A percentile compares a stretch with the other conserved stretches of the same genome.
Evolutionary conservation across 2,797 vertebrate genomes (phyloP).

Genomic region (Chloroceryle amazona): DNA sequence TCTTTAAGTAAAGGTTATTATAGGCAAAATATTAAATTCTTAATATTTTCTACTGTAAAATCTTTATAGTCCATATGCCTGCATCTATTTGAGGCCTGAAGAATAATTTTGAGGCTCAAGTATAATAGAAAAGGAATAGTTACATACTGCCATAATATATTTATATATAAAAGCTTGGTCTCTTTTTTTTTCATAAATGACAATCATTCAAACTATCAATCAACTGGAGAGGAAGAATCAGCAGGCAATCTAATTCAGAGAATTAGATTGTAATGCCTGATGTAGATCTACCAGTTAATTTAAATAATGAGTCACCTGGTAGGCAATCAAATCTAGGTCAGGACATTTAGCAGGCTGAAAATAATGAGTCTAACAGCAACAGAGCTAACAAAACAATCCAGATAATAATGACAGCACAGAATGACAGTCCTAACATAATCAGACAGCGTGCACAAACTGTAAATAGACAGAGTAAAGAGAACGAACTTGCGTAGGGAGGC

Average conservation of each 20-base stretch:
- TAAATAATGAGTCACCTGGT: slow-evolving; percentile 77
- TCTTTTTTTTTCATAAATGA: neutral
- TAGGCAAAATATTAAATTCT: neutral
- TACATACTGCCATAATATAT: neutral
- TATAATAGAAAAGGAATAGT: neutral
- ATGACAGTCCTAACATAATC: slow-evolving; percentile 65
- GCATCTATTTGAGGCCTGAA: neutral
- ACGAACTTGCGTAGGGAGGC: slow-evolving; percentile 29
- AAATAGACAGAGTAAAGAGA: slow-evolving; percentile 65
- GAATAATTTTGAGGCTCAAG: neutral
- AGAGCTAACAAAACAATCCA: slow-evolving; percentile 70
- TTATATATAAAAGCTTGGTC: neutral
- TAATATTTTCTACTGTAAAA: neutral
- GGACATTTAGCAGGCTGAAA: slow-evolving; percentile 72
- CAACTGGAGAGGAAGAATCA: slow-evolving; percentile 64
- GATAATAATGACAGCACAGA: slow-evolving; percentile 65
- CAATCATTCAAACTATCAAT: slow-evolving; percentile 55
- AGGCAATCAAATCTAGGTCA: slow-evolving; percentile 77
- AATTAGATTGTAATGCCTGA: slow-evolving; percentile 66
- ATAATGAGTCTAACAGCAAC: slow-evolving; percentile 72
- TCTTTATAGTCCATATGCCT: neutral
- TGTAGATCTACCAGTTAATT: slow-evolving; percentile 72
- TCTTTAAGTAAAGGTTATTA: neutral
- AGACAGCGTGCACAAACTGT: slow-evolving; percentile 57
- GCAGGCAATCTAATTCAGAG: slow-evolving; percentile 67